These are phyloP conservation scores for Ellobium chinense DNA, from an alignment of 2,888 invertebrate genomes.

Conservation along the genomic window DNA sequence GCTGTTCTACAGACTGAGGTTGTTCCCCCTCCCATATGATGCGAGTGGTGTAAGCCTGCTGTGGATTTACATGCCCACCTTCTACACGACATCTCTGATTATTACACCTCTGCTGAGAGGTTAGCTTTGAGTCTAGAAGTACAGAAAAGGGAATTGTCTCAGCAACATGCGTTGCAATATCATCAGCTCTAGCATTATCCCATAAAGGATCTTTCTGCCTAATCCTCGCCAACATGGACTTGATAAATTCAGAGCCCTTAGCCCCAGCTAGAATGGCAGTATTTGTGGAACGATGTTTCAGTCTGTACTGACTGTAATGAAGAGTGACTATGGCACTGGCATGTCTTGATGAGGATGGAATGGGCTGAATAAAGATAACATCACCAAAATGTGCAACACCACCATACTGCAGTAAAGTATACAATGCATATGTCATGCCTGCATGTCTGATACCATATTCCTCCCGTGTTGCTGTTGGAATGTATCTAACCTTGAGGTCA, in stretches of 20 bases:
- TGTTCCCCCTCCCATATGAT: conserved; percentile 17
- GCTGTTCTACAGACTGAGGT: conserved; percentile 6
- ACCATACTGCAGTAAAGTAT: conserved; percentile 36
- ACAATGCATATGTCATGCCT: conserved; percentile 25
- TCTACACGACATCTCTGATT: conserved; percentile 3
- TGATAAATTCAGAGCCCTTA: conserved; percentile 35
- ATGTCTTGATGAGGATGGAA: not conserved
- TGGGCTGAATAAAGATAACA: conserved; percentile 28
- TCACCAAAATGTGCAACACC: conserved; percentile 39
- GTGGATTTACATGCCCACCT: conserved; percentile 29
- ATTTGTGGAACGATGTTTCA: conserved; percentile 34
- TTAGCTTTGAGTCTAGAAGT: conserved; percentile 27
- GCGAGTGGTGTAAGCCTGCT: conserved; percentile 33
- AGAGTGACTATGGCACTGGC: conserved; percentile 22
- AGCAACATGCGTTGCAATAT: conserved; percentile 34
- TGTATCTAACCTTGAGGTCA: conserved; percentile 15
- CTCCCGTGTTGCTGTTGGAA: conserved; percentile 7
- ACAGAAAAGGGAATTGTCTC: conserved; percentile 28
- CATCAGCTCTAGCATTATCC: conserved; percentile 28
- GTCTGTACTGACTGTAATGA: conserved; percentile 30
- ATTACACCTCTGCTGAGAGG: conserved; percentile 34
- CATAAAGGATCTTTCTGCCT: conserved; percentile 1
- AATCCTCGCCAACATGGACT: conserved; percentile 27
- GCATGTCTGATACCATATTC: conserved; percentile 3
- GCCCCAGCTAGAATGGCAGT: conserved; percentile 37